Evolutionary conservation across 2,113 vertebrate genomes (phyloP).

Genomic region (Stictonetta naevosa): DNA sequence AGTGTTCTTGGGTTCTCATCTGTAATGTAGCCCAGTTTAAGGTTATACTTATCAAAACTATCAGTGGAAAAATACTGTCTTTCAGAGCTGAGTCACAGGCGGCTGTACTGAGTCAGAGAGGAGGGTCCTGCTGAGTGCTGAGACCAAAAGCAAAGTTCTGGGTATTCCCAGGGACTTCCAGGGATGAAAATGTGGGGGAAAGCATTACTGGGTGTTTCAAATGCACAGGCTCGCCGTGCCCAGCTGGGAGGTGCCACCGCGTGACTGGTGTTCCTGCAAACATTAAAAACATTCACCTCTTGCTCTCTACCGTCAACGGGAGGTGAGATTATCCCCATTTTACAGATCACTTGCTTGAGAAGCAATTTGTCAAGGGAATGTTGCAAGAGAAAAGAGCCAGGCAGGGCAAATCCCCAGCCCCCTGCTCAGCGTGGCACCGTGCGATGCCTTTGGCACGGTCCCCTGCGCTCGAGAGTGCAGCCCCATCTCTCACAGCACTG

Average conservation of each 20-base stretch:
- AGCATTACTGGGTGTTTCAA: background rate
- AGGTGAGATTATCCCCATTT: background rate
- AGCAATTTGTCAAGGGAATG: background rate
- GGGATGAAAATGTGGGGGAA: background rate
- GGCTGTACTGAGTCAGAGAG: background rate
- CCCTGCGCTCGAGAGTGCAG: accelerated
- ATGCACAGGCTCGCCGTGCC: background rate
- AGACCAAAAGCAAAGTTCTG: background rate
- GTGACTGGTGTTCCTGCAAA: background rate
- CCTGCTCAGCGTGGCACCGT: background rate
- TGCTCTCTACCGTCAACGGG: background rate
- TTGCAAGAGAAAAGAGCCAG: background rate
- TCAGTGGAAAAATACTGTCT: conserved; percentile 36
- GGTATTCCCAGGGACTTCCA: background rate
- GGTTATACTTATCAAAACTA: conserved; percentile 25
- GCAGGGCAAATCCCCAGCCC: background rate
- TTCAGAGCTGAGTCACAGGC: conserved; percentile 23
- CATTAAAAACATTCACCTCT: background rate
- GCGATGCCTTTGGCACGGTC: accelerated
- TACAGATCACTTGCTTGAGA: background rate
- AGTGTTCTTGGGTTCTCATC: background rate
- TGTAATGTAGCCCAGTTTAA: conserved; percentile 25
- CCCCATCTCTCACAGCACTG: background rate
- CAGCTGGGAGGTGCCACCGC: too few species aligned
- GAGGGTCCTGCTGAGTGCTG: background rate